Evolutionary conservation across 2,113 vertebrate genomes (phyloP), one percentile per base, ranked within the genome.

Genomic region (Otolemur garnettii): DNA sequence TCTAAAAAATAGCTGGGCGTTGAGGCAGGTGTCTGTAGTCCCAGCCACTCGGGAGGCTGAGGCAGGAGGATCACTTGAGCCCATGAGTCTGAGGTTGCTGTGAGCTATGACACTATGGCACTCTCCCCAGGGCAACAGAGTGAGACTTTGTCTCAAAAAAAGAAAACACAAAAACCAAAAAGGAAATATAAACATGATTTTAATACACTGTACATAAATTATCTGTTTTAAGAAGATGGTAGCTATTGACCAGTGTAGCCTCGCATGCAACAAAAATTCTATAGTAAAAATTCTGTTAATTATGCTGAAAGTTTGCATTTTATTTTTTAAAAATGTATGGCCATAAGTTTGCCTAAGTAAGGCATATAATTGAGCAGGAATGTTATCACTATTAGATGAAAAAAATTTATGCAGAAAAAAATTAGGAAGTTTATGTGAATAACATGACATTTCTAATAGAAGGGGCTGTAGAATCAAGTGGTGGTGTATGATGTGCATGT

Each of bases 281-380:
- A 2, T 24, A 57, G 78, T 17, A 87, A 59, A 91, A 74, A 93
- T 64, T 93, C 26, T 87, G 12, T 86, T 59, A 87, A 62, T 79
- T 64, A 53, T 42, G 30, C 26, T 57, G 45, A 74, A 59, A 55
- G 80, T 77, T 0, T 72, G 28, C 15, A 11, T n/a, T 80, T 38
- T 14, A 83, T 83, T 72, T 83, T 72, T 3, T 89, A 93, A 85
- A 66, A n/a, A 59, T 90, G 86, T 87, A 42, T 33, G 35, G 35
- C 3, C 33, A 33, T 64, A 62, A 17, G 15, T 88, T 93, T 91
- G 18, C 24, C 21, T 78, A 55, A 82, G 62, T 53, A 24, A 42
- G 33, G 11, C 57, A 77, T 85, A 3, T 68, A 28, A 38, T 38
- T 69, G 84, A 69, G 13, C 45, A 74, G 91, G 7, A 71, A 0